Evolutionary conservation across 2,113 vertebrate species (phyloP), one percentile per base, ranked within the genome.

Genomic region (Mastomys coucha): DNA sequence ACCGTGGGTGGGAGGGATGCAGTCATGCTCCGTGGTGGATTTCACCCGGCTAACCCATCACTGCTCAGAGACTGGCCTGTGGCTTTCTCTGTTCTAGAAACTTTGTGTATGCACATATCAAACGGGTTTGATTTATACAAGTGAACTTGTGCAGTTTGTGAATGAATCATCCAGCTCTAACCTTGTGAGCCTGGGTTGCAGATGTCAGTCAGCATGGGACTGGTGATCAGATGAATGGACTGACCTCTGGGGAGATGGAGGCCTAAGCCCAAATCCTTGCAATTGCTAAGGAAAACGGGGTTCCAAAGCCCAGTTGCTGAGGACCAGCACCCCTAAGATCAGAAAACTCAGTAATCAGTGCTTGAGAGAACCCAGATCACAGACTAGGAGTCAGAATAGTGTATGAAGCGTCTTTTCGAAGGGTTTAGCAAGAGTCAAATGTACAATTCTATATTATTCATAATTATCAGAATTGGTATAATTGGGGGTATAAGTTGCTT

Each of bases 1-100:
- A 81, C 95, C 65, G 10, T 5, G 1, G 0, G 28, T 45, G 33
- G 17, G 58, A 67, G 33, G 17, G 58, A 67, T n/a, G 28, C 39
- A 76, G 10, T 84, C 56, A 49, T 94, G 19, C 31, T n/a, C 60
- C 0, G 8, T 1, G 10, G 24, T 80, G 45, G 24, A 33, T 24
- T 82, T 86, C 93, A 72, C 80, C 58, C 86, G 77, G 60, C 8
- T 93, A n/a, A 39, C 67, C 45, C 70, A 33, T 81, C 76, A 39
- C 13, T 26, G 24, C 39, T 22, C 42, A 75, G 36, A 2, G 31
- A n/a, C 45, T 0, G 19, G 39, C 12, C 24, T 76, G 70, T 31
- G 81, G 42, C 49, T 96, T 84, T 84, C 69, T 88, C 45, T 36
- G 53, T 45, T 93, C 6, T 53, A 73, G 36, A 77, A 95, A 53